Evolutionary conservation across 2,888 invertebrate species (phyloP).

Genomic region (Quadroppia sp.): DNA sequence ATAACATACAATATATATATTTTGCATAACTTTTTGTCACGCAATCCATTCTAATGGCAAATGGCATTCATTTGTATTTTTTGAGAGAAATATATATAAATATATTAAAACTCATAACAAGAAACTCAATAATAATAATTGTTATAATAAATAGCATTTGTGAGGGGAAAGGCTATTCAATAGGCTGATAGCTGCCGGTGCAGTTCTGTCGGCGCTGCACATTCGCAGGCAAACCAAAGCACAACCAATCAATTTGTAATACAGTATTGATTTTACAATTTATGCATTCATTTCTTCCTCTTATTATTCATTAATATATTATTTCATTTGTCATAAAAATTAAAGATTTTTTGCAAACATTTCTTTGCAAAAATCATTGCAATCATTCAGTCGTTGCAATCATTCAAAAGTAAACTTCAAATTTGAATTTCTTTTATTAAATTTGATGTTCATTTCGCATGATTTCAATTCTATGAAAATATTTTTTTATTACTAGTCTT

Average conservation of each 20-base stretch:
- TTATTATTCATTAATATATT: slow-evolving; percentile 5
- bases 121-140: slow-evolving; percentile 27
- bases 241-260: slow-evolving; percentile 29
- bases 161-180: neutral
- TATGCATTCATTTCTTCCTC: slow-evolving; percentile 11
- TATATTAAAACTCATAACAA: slow-evolving; percentile 30
- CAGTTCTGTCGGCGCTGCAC: slow-evolving; percentile 26
- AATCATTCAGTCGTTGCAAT: neutral
- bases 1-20: neutral
- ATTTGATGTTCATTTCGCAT: slow-evolving; percentile 28
- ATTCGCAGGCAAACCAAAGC: slow-evolving; percentile 28
- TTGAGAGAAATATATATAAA: neutral
- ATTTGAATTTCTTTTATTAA: slow-evolving; percentile 1
- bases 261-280: slow-evolving; percentile 33
- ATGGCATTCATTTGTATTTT: neutral
- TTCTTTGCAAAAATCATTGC: neutral
- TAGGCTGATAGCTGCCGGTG: slow-evolving; percentile 13
- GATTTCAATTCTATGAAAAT: neutral
- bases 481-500: neutral
- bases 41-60: slow-evolving; percentile 26
- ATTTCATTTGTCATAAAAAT: slow-evolving; percentile 10
- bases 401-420: neutral
- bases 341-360: neutral
- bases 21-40: slow-evolving; percentile 23
- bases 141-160: slow-evolving; percentile 12